Evolutionary conservation across 2,888 invertebrate species (phyloP), one percentile per base, ranked within the genome.

Genomic region (Eupsilia transversa): DNA sequence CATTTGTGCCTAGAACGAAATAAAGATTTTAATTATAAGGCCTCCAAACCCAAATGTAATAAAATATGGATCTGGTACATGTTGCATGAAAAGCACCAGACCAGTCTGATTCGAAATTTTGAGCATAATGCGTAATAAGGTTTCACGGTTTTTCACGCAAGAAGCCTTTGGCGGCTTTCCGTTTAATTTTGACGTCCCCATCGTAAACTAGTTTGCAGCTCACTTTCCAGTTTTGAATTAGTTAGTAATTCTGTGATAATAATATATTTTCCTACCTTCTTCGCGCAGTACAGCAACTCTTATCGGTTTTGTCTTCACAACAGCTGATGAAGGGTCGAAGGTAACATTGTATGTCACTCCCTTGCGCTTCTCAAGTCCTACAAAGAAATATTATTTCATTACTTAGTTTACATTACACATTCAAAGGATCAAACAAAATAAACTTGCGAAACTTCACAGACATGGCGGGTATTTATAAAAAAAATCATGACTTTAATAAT

Each of bases 271-370:
- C 27, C 49, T 93, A 93, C 97, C 99, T 97, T 99, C 99, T 95
- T 99, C 99, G 59, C 99, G 97, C 63, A 99, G 96, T 1, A 99
- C 98, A 10, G 99, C 99, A 0, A 99, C 99, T 76, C 96, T 95
- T n/a, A 97, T 95, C 0, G 97, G 96, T 57, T 94, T 94, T 1
- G 94, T 93, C 75, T 96, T 93, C 1, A 95, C 87, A 60, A 97
- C 91, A 63, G 96, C 95, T 0, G 94, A 89, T 78, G 98, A 97
- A 0, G 98, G 97, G 90, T 98, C 97, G 84, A 98, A 98, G 0
- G 97, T 97, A 0, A 98, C 96, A 38, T 96, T 96, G 91, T 98
- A 99, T 35, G 96, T 96, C 0, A 98, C 98, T 3, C 97, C 97
- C 70, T 96, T 97, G 79, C 99, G 97, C 64, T 96, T 96, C 65